Evolutionary conservation across 2,797 vertebrate genomes (phyloP).

Genomic region (Aphelocoma californica): DNA sequence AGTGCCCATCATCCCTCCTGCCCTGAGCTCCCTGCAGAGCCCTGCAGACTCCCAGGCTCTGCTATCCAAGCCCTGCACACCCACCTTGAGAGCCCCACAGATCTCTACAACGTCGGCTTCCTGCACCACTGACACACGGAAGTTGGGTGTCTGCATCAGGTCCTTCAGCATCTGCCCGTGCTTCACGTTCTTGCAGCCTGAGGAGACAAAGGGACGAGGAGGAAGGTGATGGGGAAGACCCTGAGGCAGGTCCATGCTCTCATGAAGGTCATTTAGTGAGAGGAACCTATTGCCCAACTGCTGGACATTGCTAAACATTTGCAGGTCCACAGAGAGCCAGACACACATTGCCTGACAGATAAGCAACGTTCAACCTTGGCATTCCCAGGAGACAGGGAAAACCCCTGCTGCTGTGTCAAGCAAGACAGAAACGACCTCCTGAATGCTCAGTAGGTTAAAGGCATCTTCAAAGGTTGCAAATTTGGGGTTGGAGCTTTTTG

Average conservation of each 20-base stretch:
- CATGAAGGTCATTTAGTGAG: neutral
- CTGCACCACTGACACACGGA: constrained; percentile 90
- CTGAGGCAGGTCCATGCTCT: neutral
- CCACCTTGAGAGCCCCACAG: constrained; percentile 96
- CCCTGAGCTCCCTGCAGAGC: neutral
- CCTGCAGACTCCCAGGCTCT: neutral
- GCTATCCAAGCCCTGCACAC: neutral
- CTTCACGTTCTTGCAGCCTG: constrained; percentile 86
- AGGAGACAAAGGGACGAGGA: neutral
- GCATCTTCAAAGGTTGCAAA: neutral
- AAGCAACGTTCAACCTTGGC: neutral
- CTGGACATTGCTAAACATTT: neutral
- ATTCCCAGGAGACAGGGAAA: neutral
- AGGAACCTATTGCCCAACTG: neutral
- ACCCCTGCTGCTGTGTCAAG: neutral
- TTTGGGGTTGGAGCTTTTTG: neutral
- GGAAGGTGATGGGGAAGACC: neutral
- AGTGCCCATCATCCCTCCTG: neutral
- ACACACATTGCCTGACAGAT: neutral
- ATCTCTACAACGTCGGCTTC: constrained; percentile 96
- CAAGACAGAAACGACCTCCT: neutral
- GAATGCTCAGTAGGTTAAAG: neutral
- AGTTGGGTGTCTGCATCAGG: constrained; percentile 93
- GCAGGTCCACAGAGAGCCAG: neutral
- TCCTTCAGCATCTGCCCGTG: constrained; percentile 86